phyloP scores from a whole-genome alignment of 2,113 vertebrate species.

The Cygnus buccinator region DNA sequence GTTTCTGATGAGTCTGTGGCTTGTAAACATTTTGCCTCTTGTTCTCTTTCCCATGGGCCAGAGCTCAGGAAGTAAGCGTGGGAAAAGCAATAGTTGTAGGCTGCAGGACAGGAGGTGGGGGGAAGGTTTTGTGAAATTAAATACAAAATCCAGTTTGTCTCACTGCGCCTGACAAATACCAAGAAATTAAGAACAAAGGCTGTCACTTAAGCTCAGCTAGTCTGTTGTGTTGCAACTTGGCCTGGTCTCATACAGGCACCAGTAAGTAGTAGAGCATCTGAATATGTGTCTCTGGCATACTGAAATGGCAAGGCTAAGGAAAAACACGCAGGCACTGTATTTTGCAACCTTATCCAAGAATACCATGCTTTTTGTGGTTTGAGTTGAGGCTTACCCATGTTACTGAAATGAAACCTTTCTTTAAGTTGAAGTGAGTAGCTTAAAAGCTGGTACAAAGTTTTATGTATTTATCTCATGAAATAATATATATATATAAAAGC shows the following conservation, averaged over 20 bases:
- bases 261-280: background rate
- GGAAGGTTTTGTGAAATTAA: background rate
- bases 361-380: background rate
- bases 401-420: background rate
- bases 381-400: background rate
- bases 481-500: background rate
- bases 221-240: background rate
- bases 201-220: background rate
- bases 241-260: background rate
- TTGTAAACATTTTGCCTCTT: conserved; percentile 41
- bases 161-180: background rate
- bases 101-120: background rate
- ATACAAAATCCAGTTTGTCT: conserved; percentile 2
- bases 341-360: background rate
- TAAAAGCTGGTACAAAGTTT: background rate
- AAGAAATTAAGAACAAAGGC: conserved; percentile 27
- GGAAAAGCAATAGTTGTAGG: background rate
- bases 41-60: conserved; percentile 16
- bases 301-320: background rate
- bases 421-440: background rate
- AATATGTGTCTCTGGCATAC: background rate
- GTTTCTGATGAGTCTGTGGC: background rate
- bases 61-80: conserved; percentile 3
- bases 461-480: background rate
- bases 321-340: background rate